Percentiles rank a stretch among this genome's conserved stretches.
phyloP scores from a whole-genome alignment of 1,140 invertebrate genomes.

The Mylabris phalerata region DNA sequence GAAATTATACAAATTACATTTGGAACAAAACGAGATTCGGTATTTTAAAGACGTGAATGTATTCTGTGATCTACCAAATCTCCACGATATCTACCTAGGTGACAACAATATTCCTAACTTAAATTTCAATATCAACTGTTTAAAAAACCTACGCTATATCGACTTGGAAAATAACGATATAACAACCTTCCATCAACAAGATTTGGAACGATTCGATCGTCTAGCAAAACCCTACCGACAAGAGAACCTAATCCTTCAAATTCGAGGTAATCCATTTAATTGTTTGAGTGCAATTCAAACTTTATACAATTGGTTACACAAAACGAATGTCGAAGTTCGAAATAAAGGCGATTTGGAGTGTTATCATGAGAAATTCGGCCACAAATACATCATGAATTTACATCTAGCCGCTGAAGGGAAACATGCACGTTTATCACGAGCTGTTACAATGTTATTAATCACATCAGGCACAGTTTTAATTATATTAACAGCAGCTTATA shows the following conservation, averaged over 20 bases:
- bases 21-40: slow-evolving; percentile 73
- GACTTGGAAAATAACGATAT: slow-evolving; percentile 68
- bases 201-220: slow-evolving; percentile 54
- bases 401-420: slow-evolving; percentile 40
- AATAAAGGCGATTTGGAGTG: slow-evolving; percentile 53
- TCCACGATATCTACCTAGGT: slow-evolving; percentile 63
- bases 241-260: slow-evolving; percentile 56
- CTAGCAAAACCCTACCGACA: slow-evolving; percentile 47
- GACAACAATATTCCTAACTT: slow-evolving; percentile 57
- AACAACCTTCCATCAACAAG: slow-evolving; percentile 48
- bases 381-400: slow-evolving; percentile 40
- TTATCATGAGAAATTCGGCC: slow-evolving; percentile 34
- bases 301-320: slow-evolving; percentile 58
- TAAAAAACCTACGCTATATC: slow-evolving; percentile 59
- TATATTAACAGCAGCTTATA: slow-evolving; percentile 48
- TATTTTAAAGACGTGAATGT: slow-evolving; percentile 57
- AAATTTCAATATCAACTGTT: slow-evolving; percentile 61
- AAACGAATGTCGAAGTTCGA: slow-evolving; percentile 54
- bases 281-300: slow-evolving; percentile 58
- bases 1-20: slow-evolving; percentile 62
- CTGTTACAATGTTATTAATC: slow-evolving; percentile 49
- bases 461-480: slow-evolving; percentile 51
- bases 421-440: slow-evolving; percentile 40
- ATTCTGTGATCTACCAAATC: slow-evolving; percentile 62
- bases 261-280: slow-evolving; percentile 59